These are phyloP conservation scores for Dolichotis patagonum DNA, from an alignment of 2,113 vertebrate genomes.

Conservation along the genomic window DNA sequence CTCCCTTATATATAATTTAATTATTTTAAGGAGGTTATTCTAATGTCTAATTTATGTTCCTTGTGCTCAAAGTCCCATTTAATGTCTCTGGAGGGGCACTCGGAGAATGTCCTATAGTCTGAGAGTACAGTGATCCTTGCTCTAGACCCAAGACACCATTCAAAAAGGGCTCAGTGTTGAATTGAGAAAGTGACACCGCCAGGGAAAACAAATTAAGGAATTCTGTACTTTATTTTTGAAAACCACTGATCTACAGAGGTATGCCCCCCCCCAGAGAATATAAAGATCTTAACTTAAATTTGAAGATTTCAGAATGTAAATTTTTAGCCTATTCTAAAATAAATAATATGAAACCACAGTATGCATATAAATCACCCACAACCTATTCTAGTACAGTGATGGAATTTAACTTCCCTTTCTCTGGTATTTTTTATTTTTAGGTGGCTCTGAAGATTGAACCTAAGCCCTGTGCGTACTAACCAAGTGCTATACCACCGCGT, in stretches of 20 bases:
- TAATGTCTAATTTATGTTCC: background rate
- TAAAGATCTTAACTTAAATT: background rate
- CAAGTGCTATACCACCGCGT: background rate
- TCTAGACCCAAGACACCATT: background rate
- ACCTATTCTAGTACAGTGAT: background rate
- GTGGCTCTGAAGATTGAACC: too few relatives aligned
- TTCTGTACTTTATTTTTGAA: background rate
- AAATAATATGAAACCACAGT: background rate
- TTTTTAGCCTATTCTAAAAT: background rate
- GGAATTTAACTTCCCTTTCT: background rate
- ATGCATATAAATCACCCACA: background rate
- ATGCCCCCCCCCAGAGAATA: background rate
- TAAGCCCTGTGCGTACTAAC: background rate
- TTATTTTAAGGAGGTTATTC: constrained; percentile 45
- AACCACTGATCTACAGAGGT: background rate
- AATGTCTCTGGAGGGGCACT: background rate
- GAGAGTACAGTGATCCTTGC: background rate
- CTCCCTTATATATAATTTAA: background rate
- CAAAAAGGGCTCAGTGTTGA: background rate
- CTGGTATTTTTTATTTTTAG: background rate
- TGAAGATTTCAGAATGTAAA: constrained; percentile 1
- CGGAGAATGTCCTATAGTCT: background rate
- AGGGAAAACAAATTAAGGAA: background rate
- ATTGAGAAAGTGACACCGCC: background rate
- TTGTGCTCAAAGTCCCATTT: background rate